Evolutionary conservation across 2,888 invertebrate species (phyloP).

Genomic region (Phyllotreta striolata): DNA sequence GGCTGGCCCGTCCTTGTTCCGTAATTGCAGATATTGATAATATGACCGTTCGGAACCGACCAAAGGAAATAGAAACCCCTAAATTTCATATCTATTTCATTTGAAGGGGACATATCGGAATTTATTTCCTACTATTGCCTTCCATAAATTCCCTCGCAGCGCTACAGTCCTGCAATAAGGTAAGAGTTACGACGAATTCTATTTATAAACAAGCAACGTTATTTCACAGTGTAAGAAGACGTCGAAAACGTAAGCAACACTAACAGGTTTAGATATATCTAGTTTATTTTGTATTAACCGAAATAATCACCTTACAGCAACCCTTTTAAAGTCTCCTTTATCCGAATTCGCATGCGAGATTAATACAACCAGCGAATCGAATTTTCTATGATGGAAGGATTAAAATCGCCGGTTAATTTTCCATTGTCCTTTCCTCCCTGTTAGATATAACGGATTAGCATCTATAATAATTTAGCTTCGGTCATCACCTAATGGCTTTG

Average conservation of each 20-base stretch:
- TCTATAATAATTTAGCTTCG: constrained; percentile 24
- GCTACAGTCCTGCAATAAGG: not conserved
- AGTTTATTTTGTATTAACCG: no score
- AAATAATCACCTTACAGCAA: no score
- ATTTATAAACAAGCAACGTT: no score
- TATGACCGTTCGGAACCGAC: constrained; percentile 32
- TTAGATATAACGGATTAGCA: constrained; percentile 25
- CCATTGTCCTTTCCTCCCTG: constrained; percentile 27
- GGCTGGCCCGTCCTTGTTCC: constrained; percentile 21
- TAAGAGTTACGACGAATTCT: no score
- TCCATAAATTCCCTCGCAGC: constrained; percentile 9
- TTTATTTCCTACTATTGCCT: constrained; percentile 23
- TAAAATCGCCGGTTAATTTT: constrained; percentile 24
- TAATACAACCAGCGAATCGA: no score
- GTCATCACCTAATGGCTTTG: constrained; percentile 25
- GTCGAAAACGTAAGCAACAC: no score
- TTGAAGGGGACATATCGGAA: constrained; percentile 37
- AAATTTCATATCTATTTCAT: constrained; percentile 41
- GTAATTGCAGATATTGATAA: constrained; percentile 36
- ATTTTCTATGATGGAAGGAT: not conserved
- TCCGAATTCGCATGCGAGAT: no score
- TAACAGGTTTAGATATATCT: no score
- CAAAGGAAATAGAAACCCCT: constrained; percentile 42
- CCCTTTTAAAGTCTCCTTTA: no score
- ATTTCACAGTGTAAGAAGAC: no score